phyloP scores from a whole-genome alignment of 2,888 invertebrate genomes.

The Lasius platythorax region DNA sequence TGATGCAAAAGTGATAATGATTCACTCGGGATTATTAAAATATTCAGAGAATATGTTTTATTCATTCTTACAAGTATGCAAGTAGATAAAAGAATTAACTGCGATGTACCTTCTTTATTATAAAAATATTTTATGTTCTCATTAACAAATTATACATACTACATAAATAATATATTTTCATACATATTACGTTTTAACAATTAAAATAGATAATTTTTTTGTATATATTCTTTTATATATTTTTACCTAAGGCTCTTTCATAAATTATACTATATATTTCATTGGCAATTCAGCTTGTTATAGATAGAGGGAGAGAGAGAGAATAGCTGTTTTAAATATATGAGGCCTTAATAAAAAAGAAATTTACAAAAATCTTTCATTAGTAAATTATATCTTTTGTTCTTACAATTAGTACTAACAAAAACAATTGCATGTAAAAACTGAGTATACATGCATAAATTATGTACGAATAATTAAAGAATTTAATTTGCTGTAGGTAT shows the following conservation, averaged over 20 bases:
- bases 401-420: conserved; percentile 24
- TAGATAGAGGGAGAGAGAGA: neutral
- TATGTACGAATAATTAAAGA: neutral
- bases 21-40: neutral
- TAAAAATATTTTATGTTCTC: conserved; percentile 25
- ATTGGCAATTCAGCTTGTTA: conserved; percentile 15
- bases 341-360: neutral
- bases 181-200: conserved; percentile 5
- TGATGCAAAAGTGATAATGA: neutral
- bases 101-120: neutral
- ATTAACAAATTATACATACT: neutral
- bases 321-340: conserved; percentile 16
- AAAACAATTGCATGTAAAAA: conserved; percentile 31
- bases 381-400: neutral
- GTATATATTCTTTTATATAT: neutral
- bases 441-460: neutral
- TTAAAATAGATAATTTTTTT: conserved; percentile 36
- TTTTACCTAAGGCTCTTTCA: conserved; percentile 31
- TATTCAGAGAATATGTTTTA: neutral
- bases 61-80: neutral
- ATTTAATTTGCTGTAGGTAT: neutral
- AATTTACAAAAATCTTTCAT: neutral
- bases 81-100: neutral
- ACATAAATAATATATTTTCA: conserved; percentile 7
- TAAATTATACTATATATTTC: conserved; percentile 46